Percentiles rank a stretch among this genome's conserved stretches.
These are phyloP conservation scores for Drosophila birchii DNA, from an alignment of 2,888 invertebrate species.

Conservation along the genomic window DNA sequence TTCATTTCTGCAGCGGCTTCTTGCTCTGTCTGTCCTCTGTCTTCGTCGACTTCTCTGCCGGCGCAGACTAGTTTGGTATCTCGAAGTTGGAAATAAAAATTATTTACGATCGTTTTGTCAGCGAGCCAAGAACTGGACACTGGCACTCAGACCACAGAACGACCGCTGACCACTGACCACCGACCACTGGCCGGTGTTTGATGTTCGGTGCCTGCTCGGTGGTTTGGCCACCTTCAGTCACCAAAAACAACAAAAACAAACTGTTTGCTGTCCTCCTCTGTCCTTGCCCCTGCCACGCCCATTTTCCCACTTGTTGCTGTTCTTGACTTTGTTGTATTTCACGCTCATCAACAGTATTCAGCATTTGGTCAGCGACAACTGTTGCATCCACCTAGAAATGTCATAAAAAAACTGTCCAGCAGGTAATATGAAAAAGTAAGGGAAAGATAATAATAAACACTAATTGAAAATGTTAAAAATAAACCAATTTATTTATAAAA, in stretches of 20 bases:
- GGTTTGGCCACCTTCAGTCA: constrained; percentile 50
- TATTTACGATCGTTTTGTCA: constrained; percentile 84
- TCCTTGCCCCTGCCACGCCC: constrained; percentile 55
- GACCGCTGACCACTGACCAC: constrained; percentile 19
- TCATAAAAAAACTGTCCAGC: neutral
- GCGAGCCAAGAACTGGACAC: constrained; percentile 67
- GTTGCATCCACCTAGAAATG: constrained; percentile 60
- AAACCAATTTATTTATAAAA: neutral
- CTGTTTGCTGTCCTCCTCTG: constrained; percentile 50
- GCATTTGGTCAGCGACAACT: constrained; percentile 70
- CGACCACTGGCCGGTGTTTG: constrained; percentile 17
- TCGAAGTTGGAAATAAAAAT: constrained; percentile 82
- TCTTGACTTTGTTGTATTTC: constrained; percentile 77
- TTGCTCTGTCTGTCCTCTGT: constrained; percentile 9
- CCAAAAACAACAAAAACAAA: constrained; percentile 13
- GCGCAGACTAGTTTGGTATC: constrained; percentile 77
- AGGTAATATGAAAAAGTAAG: neutral
- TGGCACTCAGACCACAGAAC: constrained; percentile 35
- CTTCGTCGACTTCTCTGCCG: constrained; percentile 53
- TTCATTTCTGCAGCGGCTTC: constrained; percentile 61
- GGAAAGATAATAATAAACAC: neutral
- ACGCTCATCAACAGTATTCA: constrained; percentile 72
- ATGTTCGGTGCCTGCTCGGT: constrained; percentile 18
- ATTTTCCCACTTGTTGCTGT: constrained; percentile 54
- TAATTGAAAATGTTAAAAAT: neutral